These are phyloP conservation scores for Chalcis sispes DNA, from an alignment of 2,888 invertebrate genomes.

Conservation along the genomic window DNA sequence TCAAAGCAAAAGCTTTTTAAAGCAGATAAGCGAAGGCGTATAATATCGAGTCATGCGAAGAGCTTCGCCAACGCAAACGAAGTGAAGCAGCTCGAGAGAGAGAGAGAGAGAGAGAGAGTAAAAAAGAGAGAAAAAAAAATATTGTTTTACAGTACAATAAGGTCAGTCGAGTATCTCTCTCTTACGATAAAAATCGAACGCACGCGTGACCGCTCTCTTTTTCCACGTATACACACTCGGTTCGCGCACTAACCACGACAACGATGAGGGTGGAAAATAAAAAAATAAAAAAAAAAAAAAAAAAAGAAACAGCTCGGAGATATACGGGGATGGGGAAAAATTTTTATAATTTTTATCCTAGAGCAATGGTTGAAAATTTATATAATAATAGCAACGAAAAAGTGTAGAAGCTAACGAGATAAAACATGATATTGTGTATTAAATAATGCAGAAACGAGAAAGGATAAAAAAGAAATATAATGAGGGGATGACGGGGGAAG, in stretches of 20 bases:
- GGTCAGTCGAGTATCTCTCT: background rate
- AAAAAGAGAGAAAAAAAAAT: too few relatives aligned
- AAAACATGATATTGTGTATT: too few relatives aligned
- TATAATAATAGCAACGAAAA: conserved; percentile 12
- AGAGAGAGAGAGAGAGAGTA: too few relatives aligned
- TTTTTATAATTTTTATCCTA: background rate
- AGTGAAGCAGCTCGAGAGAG: conserved; percentile 24
- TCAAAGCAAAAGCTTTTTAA: conserved; percentile 40
- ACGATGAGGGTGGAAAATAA: too few relatives aligned
- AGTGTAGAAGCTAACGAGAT: too few relatives aligned
- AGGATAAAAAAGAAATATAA: too few relatives aligned
- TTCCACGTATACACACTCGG: too few relatives aligned
- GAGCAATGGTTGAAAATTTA: background rate
- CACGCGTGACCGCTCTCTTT: conserved; percentile 29
- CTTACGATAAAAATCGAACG: conserved; percentile 26
- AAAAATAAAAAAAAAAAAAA: too few relatives aligned
- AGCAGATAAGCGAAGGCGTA: conserved; percentile 49
- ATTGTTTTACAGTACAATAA: conserved; percentile 6
- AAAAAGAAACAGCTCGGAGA: too few relatives aligned
- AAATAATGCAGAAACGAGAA: too few relatives aligned
- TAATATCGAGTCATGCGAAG: conserved; percentile 39
- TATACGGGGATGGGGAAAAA: conserved; percentile 31
- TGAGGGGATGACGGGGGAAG: background rate
- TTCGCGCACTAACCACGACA: too few relatives aligned
- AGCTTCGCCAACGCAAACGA: conserved; percentile 47